These are phyloP conservation scores for Larimichthys polyactis DNA, from an alignment of 2,113 vertebrate genomes.

Conservation along the genomic window DNA sequence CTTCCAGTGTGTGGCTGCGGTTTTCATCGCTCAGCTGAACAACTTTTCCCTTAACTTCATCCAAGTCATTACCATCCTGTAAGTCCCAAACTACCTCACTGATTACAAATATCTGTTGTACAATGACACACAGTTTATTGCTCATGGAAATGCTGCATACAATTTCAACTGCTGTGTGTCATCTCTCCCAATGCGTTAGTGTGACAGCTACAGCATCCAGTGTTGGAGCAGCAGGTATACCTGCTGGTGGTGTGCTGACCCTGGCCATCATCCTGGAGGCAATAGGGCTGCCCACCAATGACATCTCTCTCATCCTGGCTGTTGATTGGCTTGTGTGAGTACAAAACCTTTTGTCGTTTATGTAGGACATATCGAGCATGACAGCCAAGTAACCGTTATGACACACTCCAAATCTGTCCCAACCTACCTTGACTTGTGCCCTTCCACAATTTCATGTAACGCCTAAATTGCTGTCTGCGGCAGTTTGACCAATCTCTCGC, in stretches of 20 bases:
- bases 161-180: background rate
- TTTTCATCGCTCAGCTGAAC: slow-evolving; percentile 94
- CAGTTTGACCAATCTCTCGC: background rate
- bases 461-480: too few species aligned
- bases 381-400: background rate
- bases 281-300: slow-evolving; percentile 85
- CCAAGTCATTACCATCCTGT: slow-evolving; percentile 93
- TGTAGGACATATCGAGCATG: background rate
- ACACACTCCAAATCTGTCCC: too few species aligned
- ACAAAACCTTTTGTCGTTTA: background rate
- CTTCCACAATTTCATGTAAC: background rate
- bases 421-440: too few species aligned
- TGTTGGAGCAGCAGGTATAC: slow-evolving; percentile 92
- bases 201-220: slow-evolving; percentile 93
- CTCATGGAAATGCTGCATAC: background rate
- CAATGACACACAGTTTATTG: too few species aligned
- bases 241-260: slow-evolving; percentile 90
- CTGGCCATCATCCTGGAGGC: slow-evolving; percentile 93
- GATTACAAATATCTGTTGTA: background rate
- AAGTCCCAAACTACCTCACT: slow-evolving; percentile 67
- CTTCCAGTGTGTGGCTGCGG: slow-evolving; percentile 92
- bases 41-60: slow-evolving; percentile 85
- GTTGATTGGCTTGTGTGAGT: slow-evolving; percentile 96
- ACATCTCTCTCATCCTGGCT: slow-evolving; percentile 92
- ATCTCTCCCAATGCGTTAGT: slow-evolving; percentile 64